Conservation (phyloP, 2,888 invertebrate species). For the Cataglyphis rosenhaueri region DNA sequence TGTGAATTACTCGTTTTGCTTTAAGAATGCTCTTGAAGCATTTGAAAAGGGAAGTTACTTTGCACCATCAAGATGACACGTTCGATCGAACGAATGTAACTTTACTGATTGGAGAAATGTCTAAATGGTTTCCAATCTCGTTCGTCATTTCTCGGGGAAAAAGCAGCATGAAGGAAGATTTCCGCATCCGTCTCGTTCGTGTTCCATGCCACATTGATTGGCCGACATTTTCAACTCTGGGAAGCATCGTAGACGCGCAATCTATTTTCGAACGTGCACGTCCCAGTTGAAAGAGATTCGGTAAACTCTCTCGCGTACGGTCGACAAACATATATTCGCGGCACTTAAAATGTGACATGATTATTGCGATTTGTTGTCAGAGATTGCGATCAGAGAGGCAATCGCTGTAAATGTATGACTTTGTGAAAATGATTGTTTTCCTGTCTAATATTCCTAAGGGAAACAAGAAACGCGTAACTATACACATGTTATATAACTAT, state of each 20-base stretch:
- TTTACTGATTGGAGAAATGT: conserved; percentile 8
- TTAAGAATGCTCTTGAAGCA: neutral
- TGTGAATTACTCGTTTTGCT: neutral
- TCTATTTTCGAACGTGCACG: conserved; percentile 45
- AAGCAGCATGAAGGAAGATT: neutral
- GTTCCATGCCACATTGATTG: conserved; percentile 24
- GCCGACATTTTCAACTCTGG: conserved; percentile 25
- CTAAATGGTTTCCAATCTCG: neutral
- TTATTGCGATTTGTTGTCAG: conserved; percentile 24
- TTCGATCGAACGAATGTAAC: neutral
- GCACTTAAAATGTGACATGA: conserved; percentile 43
- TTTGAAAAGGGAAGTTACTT: neutral
- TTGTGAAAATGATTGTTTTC: neutral
- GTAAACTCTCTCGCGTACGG: conserved; percentile 19
- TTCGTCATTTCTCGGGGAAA: conserved; percentile 10
- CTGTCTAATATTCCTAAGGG: neutral
- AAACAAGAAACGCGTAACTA: neutral
- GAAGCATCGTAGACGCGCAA: conserved; percentile 32
- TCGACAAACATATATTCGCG: conserved; percentile 34
- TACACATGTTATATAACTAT: neutral
- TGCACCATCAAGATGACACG: neutral
- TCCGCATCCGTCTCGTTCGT: neutral
- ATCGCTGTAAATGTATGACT: neutral
- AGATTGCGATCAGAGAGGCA: neutral
- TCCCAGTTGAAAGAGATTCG: conserved; percentile 36